These are phyloP conservation scores for Sturnira hondurensis DNA, from an alignment of 2,113 vertebrate species.

Conservation along the genomic window DNA sequence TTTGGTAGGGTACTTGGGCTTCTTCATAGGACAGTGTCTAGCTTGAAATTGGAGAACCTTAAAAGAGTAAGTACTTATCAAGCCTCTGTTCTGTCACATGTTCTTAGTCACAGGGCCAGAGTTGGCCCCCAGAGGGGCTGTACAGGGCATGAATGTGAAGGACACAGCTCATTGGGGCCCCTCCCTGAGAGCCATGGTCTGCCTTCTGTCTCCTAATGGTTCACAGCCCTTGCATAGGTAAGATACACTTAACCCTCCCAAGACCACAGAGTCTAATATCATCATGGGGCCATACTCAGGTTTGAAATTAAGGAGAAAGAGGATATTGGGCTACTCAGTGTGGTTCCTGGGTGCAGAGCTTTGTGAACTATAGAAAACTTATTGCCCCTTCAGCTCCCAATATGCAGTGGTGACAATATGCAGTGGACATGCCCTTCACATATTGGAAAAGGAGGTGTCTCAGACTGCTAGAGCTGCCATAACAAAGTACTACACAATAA, in stretches of 20 bases:
- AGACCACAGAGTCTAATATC: neutral
- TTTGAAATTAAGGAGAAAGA: neutral
- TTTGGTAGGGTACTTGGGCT: neutral
- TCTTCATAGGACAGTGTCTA: rapidly evolving
- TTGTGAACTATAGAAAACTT: neutral
- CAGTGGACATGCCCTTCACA: neutral
- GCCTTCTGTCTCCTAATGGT: neutral
- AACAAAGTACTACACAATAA: neutral
- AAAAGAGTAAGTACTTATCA: neutral
- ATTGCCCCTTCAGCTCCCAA: neutral
- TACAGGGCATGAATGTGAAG: neutral
- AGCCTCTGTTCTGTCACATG: neutral
- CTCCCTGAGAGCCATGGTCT: neutral
- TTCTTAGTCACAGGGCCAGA: neutral
- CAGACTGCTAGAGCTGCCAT: neutral
- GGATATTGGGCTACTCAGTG: neutral
- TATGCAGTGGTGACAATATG: neutral
- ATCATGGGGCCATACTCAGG: neutral
- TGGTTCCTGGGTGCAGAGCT: neutral
- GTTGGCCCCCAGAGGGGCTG: neutral
- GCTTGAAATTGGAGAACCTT: neutral
- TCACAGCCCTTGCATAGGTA: neutral
- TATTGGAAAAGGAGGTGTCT: neutral
- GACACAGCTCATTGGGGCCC: neutral
- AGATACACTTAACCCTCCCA: neutral